Percentiles rank a stretch among this genome's conserved stretches.
Conservation (phyloP, 2,113 vertebrate species). For the Natator depressus region DNA sequence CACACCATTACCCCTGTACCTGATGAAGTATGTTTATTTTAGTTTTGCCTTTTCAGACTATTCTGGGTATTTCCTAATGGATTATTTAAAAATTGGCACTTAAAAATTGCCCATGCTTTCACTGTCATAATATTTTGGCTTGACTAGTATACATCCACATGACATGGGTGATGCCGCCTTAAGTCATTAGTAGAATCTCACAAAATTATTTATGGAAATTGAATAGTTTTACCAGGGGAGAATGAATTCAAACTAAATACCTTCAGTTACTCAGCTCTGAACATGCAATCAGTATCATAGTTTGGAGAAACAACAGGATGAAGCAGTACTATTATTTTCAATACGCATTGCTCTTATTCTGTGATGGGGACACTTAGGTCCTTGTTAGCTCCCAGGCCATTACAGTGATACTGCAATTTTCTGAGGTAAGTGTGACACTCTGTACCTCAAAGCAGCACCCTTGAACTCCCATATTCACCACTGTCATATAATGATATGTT, state of each 20-base stretch:
- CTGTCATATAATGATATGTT: too few relatives aligned
- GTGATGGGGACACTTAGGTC: neutral
- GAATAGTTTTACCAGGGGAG: slow-evolving; percentile 42
- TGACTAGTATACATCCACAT: neutral
- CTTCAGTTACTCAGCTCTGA: slow-evolving; percentile 17
- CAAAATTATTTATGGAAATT: slow-evolving; percentile 49
- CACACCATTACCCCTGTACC: neutral
- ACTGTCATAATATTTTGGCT: neutral
- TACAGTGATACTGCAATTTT: neutral
- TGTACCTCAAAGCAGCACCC: too few relatives aligned
- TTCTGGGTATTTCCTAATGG: neutral
- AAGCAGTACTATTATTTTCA: neutral
- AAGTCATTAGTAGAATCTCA: slow-evolving; percentile 36
- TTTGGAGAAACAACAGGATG: slow-evolving; percentile 28
- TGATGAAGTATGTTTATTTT: slow-evolving; percentile 27
- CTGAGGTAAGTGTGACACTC: neutral
- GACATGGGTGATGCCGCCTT: neutral
- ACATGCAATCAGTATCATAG: slow-evolving; percentile 9
- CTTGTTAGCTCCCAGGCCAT: neutral
- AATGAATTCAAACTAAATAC: slow-evolving; percentile 47
- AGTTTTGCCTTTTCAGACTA: slow-evolving; percentile 35
- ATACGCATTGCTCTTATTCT: neutral
- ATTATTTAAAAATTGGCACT: slow-evolving; percentile 31
- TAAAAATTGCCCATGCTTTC: slow-evolving; percentile 38
- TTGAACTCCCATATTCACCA: too few relatives aligned